Evolutionary conservation across 2,113 vertebrate genomes (phyloP).

Genomic region (Xenus cinereus): DNA sequence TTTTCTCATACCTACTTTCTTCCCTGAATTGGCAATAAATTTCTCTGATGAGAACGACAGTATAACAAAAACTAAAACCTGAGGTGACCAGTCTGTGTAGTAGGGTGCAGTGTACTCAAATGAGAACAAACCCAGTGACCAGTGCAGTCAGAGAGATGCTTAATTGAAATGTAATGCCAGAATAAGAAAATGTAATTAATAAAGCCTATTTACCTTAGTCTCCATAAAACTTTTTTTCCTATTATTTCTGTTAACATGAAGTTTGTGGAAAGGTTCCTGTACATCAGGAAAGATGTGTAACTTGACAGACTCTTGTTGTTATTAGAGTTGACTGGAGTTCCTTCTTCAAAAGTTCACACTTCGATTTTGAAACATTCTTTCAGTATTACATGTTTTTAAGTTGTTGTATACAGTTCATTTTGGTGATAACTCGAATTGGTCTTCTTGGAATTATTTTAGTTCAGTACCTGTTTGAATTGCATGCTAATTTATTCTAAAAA

Average conservation of each 20-base stretch:
- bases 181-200: not conserved
- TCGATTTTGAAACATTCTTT: not conserved
- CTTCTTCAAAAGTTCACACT: not conserved
- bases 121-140: not conserved
- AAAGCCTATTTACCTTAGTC: not conserved
- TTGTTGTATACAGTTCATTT: not conserved
- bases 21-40: not conserved
- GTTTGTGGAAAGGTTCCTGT: not conserved
- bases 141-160: not conserved
- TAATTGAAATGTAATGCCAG: not conserved
- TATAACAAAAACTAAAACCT: not conserved
- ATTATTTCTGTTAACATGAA: not conserved
- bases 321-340: not conserved
- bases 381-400: not conserved
- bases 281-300: not conserved
- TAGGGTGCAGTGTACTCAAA: not conserved
- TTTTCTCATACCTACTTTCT: not conserved
- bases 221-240: not conserved
- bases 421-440: not conserved
- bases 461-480: not conserved
- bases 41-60: not conserved
- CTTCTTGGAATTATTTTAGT: not conserved
- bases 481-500: not conserved
- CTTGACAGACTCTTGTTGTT: not conserved
- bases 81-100: not conserved